Evolutionary conservation across 2,888 invertebrate species (phyloP).

Genomic region (Campopleginae sp.): DNA sequence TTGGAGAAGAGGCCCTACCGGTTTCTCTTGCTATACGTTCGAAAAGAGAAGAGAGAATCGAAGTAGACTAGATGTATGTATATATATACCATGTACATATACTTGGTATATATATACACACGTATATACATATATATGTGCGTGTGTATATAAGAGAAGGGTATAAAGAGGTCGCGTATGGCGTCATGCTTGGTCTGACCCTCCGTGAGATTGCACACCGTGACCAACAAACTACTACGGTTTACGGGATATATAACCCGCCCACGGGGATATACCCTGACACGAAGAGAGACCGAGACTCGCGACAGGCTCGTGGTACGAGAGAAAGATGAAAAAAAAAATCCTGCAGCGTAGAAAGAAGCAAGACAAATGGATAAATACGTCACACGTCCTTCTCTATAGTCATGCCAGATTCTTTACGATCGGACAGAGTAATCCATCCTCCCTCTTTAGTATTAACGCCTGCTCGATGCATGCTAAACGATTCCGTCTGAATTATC

Average conservation of each 20-base stretch:
- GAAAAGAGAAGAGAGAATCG: slow-evolving; percentile 37
- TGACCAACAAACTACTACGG: slow-evolving; percentile 80
- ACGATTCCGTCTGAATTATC: slow-evolving; percentile 61
- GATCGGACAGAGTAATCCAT: slow-evolving; percentile 65
- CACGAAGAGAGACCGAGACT: slow-evolving; percentile 30
- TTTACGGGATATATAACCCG: slow-evolving; percentile 76
- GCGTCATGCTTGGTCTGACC: slow-evolving; percentile 76
- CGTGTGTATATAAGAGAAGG: slow-evolving; percentile 48
- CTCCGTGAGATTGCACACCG: slow-evolving; percentile 78
- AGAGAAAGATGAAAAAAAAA: slow-evolving; percentile 44
- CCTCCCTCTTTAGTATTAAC: slow-evolving; percentile 60
- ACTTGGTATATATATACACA: neutral
- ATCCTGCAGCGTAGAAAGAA: slow-evolving; percentile 27
- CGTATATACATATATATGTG: slow-evolving; percentile 7
- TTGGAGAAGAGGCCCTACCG: slow-evolving; percentile 23
- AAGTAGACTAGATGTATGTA: slow-evolving; percentile 2
- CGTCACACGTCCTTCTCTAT: slow-evolving; percentile 32
- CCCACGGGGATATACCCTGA: slow-evolving; percentile 39
- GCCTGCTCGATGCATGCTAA: slow-evolving; percentile 50
- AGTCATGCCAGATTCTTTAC: slow-evolving; percentile 57
- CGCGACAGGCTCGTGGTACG: slow-evolving; percentile 31
- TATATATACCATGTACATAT: slow-evolving; percentile 31
- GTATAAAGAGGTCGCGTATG: slow-evolving; percentile 56
- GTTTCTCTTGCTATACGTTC: slow-evolving; percentile 35
- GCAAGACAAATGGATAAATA: slow-evolving; percentile 43